phyloP scores from a whole-genome alignment of 2,113 vertebrate species.

The Athene noctua region DNA sequence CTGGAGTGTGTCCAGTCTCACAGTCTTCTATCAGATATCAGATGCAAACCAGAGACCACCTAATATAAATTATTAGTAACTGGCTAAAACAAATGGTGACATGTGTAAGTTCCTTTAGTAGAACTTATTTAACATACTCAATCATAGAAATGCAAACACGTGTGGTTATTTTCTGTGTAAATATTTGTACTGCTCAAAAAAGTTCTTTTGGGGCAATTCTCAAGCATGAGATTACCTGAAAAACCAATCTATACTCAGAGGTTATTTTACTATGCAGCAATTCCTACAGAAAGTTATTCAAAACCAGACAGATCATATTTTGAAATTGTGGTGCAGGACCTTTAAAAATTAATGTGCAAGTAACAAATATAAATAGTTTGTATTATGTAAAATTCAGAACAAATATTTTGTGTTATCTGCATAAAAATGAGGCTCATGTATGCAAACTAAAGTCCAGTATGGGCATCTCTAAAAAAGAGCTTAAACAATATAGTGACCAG shows the following conservation, averaged over 20 bases:
- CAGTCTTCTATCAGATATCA: background rate
- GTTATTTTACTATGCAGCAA: background rate
- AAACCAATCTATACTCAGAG: background rate
- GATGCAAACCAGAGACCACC: background rate
- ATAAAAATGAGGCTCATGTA: background rate
- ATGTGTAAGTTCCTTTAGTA: background rate
- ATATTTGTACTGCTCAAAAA: background rate
- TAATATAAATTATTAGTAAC: background rate
- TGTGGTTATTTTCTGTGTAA: background rate
- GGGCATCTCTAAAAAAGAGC: background rate
- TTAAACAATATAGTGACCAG: background rate
- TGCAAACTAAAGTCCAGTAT: background rate
- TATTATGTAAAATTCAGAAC: background rate
- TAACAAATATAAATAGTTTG: background rate
- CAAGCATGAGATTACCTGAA: background rate
- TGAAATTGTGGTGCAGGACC: background rate
- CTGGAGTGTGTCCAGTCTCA: background rate
- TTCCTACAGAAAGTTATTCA: background rate
- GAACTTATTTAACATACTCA: background rate
- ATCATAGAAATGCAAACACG: fast-evolving
- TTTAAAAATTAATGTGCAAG: background rate
- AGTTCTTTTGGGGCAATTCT: background rate
- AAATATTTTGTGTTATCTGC: background rate
- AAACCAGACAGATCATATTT: background rate
- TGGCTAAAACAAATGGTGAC: background rate